phyloP scores from a whole-genome alignment of 1,140 invertebrate species.

The Drosophila orosa region DNA sequence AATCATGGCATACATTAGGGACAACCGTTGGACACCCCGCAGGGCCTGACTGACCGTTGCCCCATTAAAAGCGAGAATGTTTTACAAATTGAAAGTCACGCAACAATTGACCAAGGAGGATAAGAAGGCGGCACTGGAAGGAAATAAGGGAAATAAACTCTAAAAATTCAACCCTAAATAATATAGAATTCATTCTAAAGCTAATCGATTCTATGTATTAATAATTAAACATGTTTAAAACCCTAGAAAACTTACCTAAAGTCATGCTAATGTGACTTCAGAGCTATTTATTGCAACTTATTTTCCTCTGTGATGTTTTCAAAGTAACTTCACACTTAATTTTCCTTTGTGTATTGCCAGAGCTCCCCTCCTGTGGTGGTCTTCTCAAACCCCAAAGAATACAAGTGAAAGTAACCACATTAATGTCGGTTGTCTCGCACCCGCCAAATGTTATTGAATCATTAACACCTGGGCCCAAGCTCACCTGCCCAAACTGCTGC shows the following conservation, averaged over 20 bases:
- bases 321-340: not conserved
- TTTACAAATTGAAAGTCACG: constrained; percentile 79
- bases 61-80: constrained; percentile 54
- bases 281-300: no score
- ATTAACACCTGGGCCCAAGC: constrained; percentile 67
- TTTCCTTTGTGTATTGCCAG: not conserved
- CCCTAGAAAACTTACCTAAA: no score
- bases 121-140: not conserved
- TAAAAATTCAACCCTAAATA: not conserved
- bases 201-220: no score
- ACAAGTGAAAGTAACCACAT: constrained; percentile 60
- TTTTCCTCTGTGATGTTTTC: no score
- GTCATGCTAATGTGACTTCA: no score
- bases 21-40: constrained; percentile 4
- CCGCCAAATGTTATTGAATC: constrained; percentile 80
- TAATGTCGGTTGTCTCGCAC: constrained; percentile 69
- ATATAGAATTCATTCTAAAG: no score
- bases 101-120: constrained; percentile 68
- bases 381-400: no score
- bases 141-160: not conserved
- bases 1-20: constrained; percentile 74
- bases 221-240: not conserved
- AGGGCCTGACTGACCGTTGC: not conserved
- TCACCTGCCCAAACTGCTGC: constrained; percentile 15
- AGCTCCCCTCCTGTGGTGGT: no score